Base-by-base conservation (phyloP, 1,140 invertebrate genomes). In the Drosophila virilis region DNA sequence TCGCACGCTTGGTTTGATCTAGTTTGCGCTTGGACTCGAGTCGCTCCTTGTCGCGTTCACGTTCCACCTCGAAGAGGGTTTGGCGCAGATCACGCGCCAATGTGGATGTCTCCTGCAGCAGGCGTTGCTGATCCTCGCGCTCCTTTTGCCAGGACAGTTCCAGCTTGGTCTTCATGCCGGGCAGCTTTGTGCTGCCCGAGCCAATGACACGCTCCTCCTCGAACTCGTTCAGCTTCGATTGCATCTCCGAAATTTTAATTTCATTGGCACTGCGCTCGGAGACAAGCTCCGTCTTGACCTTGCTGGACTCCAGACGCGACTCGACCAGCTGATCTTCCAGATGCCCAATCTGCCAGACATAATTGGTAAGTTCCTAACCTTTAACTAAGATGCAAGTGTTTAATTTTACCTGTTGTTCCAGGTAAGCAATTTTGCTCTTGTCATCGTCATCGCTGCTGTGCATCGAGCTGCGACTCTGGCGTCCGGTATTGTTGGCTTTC, bases 91-190 rank as follows among this genome's bases (percentile, higher is more conserved):
- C 98, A 68, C 97, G 93, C 1, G 98, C 97, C 48, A 99, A 93
- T 0, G 96, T 97, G 57, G 98, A 97, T 0, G 97, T 98, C 93
- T 99, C 97, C 83, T 97, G 96, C 5, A 99, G 92, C 17, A 98
- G 93, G 8, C 97, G 94, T 78, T 98, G 97, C 82, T 98, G 97
- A 85, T 98, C 97, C 84, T 97, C 96, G 59, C 98, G 94, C 92
- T 99, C 98, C 91, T 98, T 98, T 81, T 98, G 97, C 98, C 98
- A 99, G 1, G 97, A 97, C 10, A 98, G 92, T 91, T 99, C 98
- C 94, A 99, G 96, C 42, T 97, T 95, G 1, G 97, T 97, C 90
- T 97, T 96, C 51, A 97, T 93, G 22, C 97, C 97, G 5, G 96
- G 96, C 73, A 97, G 96, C 86, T 97, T 96, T 0, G 97, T 96